phyloP scores from a whole-genome alignment of 2,888 invertebrate genomes.

The Macaria liturata region DNA sequence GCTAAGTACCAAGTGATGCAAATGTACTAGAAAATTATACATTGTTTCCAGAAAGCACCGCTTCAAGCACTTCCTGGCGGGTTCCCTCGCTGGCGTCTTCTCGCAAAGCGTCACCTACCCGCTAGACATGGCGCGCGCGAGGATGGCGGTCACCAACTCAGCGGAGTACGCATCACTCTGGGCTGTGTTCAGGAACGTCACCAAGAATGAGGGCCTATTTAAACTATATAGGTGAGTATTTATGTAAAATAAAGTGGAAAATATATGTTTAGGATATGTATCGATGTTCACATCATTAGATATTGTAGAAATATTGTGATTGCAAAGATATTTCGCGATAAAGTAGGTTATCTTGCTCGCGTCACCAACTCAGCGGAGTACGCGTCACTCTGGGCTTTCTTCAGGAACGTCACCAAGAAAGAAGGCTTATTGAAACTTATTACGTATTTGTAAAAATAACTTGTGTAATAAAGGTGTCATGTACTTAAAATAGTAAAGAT shows the following conservation, averaged over 20 bases:
- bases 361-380: slow-evolving; percentile 90
- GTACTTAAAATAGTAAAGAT: too few relatives aligned
- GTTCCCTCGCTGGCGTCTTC: slow-evolving; percentile 97
- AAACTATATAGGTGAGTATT: slow-evolving; percentile 85
- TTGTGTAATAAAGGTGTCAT: too few relatives aligned
- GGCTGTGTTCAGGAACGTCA: slow-evolving; percentile 87
- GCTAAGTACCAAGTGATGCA: too few relatives aligned
- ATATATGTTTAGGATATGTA: too few relatives aligned
- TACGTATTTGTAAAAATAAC: slow-evolving; percentile 20
- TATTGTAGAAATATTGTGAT: too few relatives aligned
- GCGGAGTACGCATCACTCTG: slow-evolving; percentile 84
- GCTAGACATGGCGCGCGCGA: slow-evolving; percentile 96
- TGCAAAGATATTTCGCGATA: too few relatives aligned
- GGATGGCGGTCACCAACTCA: slow-evolving; percentile 97
- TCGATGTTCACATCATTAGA: too few relatives aligned
- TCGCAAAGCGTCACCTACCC: slow-evolving; percentile 98
- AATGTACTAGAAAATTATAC: neutral
- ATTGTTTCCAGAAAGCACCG: slow-evolving; percentile 55
- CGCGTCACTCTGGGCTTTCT: slow-evolving; percentile 82
- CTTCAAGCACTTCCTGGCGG: slow-evolving; percentile 90
- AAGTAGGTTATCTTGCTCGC: too few relatives aligned
- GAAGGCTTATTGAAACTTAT: slow-evolving; percentile 92
- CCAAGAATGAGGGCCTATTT: slow-evolving; percentile 88
- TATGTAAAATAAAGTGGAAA: too few relatives aligned
- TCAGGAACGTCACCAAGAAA: slow-evolving; percentile 86